Percentiles rank a stretch among this genome's conserved stretches.
These are phyloP conservation scores for Augiades crinisus DNA, from an alignment of 2,888 invertebrate species.

Conservation along the genomic window DNA sequence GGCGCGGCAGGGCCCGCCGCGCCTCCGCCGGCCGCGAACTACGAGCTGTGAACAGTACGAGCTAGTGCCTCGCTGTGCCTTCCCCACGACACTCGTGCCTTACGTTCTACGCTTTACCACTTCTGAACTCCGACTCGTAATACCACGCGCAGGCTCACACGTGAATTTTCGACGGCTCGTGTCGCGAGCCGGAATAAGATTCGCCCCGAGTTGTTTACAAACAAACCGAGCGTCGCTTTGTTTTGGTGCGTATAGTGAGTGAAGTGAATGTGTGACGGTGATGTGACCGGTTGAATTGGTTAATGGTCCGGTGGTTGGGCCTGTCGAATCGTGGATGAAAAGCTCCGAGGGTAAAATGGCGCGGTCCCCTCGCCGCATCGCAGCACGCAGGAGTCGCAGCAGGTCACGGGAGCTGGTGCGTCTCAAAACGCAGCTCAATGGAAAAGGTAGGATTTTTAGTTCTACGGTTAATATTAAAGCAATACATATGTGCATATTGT, in stretches of 20 bases:
- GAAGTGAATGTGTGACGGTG: constrained; percentile 24
- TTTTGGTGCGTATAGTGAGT: constrained; percentile 32
- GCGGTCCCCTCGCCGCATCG: constrained; percentile 65
- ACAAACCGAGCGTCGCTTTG: constrained; percentile 26
- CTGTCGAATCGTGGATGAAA: constrained; percentile 4
- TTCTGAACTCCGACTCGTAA: constrained; percentile 6
- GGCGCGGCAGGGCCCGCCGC: constrained; percentile 31
- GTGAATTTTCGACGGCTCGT: constrained; percentile 22
- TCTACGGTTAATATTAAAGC: too few species aligned
- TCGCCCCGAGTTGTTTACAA: constrained; percentile 34
- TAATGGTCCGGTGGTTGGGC: constrained; percentile 13
- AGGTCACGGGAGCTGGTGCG: constrained; percentile 62
- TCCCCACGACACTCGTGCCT: constrained; percentile 54
- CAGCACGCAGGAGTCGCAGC: constrained; percentile 61
- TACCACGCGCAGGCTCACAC: constrained; percentile 3
- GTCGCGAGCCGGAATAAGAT: constrained; percentile 15
- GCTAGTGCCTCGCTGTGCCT: constrained; percentile 62
- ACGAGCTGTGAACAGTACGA: constrained; percentile 4
- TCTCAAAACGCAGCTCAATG: constrained; percentile 62
- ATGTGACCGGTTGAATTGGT: constrained; percentile 22
- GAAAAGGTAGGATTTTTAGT: constrained; percentile 53
- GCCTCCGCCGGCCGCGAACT: constrained; percentile 28
- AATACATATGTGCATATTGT: too few species aligned
- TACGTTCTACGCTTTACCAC: constrained; percentile 25
- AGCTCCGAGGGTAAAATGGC: constrained; percentile 49